Conservation (phyloP, 2,113 vertebrate species). For the Lontra canadensis region DNA sequence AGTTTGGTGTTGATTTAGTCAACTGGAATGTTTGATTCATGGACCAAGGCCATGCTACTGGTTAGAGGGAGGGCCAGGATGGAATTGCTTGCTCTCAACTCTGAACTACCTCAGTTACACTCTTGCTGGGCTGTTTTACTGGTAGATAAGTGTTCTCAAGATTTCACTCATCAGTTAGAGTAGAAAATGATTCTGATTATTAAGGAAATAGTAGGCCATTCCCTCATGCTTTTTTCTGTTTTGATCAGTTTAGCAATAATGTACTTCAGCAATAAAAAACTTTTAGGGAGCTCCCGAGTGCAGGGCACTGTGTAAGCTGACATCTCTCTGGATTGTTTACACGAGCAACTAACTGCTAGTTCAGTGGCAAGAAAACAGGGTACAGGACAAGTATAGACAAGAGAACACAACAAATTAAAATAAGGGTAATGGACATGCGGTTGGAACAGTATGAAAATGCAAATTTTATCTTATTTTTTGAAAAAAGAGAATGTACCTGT, state of each 20-base stretch:
- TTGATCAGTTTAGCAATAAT: background rate
- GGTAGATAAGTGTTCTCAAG: background rate
- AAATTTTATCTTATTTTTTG: background rate
- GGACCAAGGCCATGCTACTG: background rate
- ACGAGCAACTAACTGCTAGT: background rate
- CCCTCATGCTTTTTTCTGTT: background rate
- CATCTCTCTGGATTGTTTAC: background rate
- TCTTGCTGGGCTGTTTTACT: background rate
- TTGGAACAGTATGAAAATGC: background rate
- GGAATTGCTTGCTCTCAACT: fast-evolving
- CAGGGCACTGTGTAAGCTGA: background rate
- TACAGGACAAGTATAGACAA: background rate
- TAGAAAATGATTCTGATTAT: background rate
- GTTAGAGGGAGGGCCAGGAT: background rate
- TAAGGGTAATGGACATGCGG: too few relatives aligned
- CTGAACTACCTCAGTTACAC: background rate
- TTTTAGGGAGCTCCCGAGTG: background rate
- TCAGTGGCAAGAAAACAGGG: background rate
- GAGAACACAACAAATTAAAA: background rate
- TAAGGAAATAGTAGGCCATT: background rate
- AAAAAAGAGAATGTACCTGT: background rate
- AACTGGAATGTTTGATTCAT: background rate
- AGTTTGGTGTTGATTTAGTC: background rate
- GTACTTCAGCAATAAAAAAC: background rate
- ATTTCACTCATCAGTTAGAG: background rate